Evolutionary conservation across 2,888 invertebrate genomes (phyloP).

Genomic region (Epinotia brunnichana): DNA sequence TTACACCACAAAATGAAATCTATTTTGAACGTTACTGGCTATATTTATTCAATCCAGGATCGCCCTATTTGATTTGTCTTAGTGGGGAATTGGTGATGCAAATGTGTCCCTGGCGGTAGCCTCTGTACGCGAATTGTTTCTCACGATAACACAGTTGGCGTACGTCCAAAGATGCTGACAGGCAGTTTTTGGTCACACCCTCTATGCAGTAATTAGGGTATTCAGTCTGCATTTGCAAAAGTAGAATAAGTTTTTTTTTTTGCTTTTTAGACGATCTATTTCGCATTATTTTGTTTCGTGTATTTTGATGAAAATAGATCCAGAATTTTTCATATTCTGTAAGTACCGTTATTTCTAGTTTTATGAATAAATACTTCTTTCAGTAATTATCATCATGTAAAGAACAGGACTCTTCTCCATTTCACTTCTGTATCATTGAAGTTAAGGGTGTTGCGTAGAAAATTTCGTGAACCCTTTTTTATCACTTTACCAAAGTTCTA

Average conservation of each 20-base stretch:
- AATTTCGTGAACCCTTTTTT: too few relatives aligned
- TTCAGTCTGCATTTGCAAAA: neutral
- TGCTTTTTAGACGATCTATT: neutral
- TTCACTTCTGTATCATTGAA: too few relatives aligned
- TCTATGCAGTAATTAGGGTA: slow-evolving; percentile 50
- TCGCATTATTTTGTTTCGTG: neutral
- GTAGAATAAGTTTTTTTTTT: slow-evolving; percentile 43
- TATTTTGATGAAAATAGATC: too few relatives aligned
- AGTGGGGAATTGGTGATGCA: slow-evolving; percentile 54
- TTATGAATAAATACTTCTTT: too few relatives aligned
- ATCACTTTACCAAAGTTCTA: too few relatives aligned
- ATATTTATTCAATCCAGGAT: slow-evolving; percentile 40
- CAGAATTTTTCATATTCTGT: too few relatives aligned
- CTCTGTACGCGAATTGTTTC: slow-evolving; percentile 60
- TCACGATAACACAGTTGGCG: slow-evolving; percentile 69
- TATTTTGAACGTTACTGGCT: slow-evolving; percentile 20
- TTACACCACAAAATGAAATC: slow-evolving; percentile 22
- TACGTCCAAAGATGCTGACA: slow-evolving; percentile 58
- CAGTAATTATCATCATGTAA: too few relatives aligned
- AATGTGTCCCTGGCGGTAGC: slow-evolving; percentile 55
- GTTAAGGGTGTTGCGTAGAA: too few relatives aligned
- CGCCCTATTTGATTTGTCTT: slow-evolving; percentile 48
- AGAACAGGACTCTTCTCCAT: too few relatives aligned
- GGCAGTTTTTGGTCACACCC: slow-evolving; percentile 62
- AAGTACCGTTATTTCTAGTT: too few relatives aligned